Conservation (phyloP, 2,797 vertebrate genomes). For the Caiman crocodilus region DNA sequence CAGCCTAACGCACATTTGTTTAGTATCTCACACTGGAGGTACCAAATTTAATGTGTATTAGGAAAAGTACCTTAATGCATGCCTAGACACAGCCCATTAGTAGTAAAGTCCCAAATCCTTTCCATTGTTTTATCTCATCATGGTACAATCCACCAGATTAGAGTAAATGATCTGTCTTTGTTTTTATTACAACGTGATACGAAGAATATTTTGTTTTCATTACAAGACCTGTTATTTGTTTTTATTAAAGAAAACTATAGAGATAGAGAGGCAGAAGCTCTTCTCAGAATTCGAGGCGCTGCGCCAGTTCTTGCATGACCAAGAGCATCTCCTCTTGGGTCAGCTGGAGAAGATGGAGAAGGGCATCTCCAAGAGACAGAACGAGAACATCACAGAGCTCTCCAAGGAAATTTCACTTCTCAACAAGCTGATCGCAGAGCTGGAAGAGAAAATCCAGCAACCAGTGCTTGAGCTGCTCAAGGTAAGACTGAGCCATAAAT, state of each 20-base stretch:
- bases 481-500: constrained; percentile 47
- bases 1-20: too few relatives aligned
- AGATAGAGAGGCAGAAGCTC: constrained; percentile 73
- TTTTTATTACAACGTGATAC: background rate
- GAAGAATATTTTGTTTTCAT: background rate
- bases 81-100: too few relatives aligned
- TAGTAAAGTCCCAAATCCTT: too few relatives aligned
- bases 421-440: constrained; percentile 78
- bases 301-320: constrained; percentile 77
- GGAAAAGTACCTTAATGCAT: too few relatives aligned
- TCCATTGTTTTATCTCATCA: too few relatives aligned
- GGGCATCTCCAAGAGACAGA: constrained; percentile 74
- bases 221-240: background rate
- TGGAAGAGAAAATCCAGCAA: constrained; percentile 80
- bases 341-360: constrained; percentile 80
- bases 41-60: too few relatives aligned
- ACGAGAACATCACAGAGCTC: constrained; percentile 79
- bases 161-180: too few relatives aligned
- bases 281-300: constrained; percentile 76
- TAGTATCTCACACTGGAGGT: too few relatives aligned
- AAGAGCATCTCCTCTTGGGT: constrained; percentile 77
- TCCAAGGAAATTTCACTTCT: constrained; percentile 77
- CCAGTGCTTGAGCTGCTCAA: constrained; percentile 78
- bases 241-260: constrained; percentile 47
- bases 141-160: too few relatives aligned